Evolutionary conservation across 2,113 vertebrate species (phyloP).

Genomic region (Dendrocopos noguchii): DNA sequence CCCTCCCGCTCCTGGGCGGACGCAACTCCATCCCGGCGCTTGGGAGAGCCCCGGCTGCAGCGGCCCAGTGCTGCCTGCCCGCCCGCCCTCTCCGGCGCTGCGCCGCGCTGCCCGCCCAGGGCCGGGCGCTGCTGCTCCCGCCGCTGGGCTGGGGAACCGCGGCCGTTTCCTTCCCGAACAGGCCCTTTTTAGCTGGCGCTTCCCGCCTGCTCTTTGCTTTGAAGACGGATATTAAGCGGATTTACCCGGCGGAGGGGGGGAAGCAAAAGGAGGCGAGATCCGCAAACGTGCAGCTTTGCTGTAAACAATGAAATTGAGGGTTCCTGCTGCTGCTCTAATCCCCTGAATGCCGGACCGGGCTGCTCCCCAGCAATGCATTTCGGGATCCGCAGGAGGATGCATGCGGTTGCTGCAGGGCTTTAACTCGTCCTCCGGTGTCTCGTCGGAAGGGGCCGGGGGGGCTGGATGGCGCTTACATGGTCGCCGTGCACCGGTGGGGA

Average conservation of each 20-base stretch:
- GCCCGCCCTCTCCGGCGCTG: background rate
- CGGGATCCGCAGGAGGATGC: background rate
- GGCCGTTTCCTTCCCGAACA: constrained; percentile 39
- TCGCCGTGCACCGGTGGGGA: background rate
- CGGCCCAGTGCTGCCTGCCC: background rate
- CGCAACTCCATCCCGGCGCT: constrained; percentile 48
- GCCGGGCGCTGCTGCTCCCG: background rate
- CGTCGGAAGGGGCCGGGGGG: background rate
- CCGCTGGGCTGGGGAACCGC: background rate
- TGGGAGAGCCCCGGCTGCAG: background rate
- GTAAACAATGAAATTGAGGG: constrained; percentile 70
- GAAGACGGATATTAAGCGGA: background rate
- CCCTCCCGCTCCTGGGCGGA: constrained; percentile 24
- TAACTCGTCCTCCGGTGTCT: background rate
- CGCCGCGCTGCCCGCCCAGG: constrained; percentile 19
- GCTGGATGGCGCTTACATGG: background rate
- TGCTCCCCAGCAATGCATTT: background rate
- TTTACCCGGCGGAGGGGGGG: background rate
- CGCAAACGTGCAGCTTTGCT: background rate
- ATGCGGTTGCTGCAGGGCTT: background rate
- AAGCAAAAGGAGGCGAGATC: background rate
- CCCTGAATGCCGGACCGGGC: background rate
- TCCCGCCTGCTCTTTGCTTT: background rate
- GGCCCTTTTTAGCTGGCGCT: background rate
- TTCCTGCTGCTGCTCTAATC: background rate